These are phyloP conservation scores for Thaleichthys pacificus DNA, from an alignment of 2,797 vertebrate genomes.

Conservation along the genomic window DNA sequence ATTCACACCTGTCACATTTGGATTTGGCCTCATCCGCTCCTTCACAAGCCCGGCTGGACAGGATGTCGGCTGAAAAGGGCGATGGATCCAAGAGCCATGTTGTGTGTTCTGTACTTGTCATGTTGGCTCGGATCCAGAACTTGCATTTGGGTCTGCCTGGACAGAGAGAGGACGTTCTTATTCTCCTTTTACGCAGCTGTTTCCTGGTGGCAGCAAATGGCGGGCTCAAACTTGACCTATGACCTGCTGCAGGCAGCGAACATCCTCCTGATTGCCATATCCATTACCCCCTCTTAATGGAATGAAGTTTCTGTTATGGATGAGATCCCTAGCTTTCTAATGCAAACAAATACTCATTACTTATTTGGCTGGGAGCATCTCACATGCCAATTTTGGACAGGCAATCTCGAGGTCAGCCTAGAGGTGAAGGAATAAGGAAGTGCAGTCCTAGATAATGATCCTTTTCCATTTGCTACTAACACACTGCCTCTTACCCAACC, in stretches of 20 bases:
- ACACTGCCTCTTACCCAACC: constrained; percentile 19
- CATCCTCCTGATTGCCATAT: constrained; percentile 49
- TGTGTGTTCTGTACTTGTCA: neutral
- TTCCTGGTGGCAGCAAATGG: constrained; percentile 53
- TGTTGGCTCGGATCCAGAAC: constrained; percentile 55
- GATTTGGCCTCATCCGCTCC: no score
- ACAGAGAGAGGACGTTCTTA: constrained; percentile 31
- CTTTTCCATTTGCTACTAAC: constrained; percentile 48
- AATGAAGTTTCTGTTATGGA: constrained; percentile 58
- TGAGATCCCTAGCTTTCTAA: constrained; percentile 49
- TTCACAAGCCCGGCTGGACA: neutral
- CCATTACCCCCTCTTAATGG: constrained; percentile 66
- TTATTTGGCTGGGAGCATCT: constrained; percentile 52
- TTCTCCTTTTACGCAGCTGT: constrained; percentile 60
- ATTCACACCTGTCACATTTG: neutral
- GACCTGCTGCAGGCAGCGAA: constrained; percentile 43
- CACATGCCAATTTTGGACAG: constrained; percentile 45
- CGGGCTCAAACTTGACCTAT: constrained; percentile 51
- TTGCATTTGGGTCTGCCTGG: constrained; percentile 54
- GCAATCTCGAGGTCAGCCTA: constrained; percentile 58
- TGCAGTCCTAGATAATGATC: constrained; percentile 51
- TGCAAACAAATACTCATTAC: constrained; percentile 70
- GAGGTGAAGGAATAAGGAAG: constrained; percentile 57
- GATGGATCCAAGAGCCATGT: neutral
- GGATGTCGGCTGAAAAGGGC: neutral